A percentile compares a stretch with the other conserved stretches of the same genome.
Conservation (phyloP, 2,797 vertebrate species). For the Rhabdophis nuchalis region DNA sequence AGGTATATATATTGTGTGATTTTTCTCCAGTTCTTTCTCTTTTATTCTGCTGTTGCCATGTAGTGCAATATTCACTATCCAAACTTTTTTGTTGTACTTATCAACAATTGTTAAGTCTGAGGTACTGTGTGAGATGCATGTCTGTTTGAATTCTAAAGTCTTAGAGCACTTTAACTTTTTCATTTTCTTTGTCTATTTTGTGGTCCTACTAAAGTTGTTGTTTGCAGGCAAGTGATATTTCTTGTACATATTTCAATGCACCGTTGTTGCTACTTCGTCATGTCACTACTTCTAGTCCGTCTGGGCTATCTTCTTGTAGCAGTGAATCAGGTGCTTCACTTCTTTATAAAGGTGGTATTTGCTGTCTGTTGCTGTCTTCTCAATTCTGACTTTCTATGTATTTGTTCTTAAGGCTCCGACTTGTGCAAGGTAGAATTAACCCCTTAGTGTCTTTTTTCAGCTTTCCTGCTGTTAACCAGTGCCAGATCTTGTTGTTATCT, state of each 20-base stretch:
- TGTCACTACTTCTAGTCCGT: background rate
- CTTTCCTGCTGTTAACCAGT: background rate
- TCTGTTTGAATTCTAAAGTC: background rate
- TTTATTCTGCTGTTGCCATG: background rate
- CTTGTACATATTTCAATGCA: background rate
- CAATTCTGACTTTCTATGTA: background rate
- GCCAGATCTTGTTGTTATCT: no score
- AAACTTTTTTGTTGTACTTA: background rate
- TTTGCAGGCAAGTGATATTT: background rate
- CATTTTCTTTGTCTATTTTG: background rate
- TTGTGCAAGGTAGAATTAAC: background rate
- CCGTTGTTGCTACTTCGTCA: background rate
- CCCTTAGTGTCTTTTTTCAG: background rate
- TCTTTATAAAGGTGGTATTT: background rate
- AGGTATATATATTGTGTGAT: background rate
- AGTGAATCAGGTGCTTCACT: background rate
- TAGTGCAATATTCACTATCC: background rate
- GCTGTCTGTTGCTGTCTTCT: background rate
- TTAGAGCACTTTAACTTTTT: background rate
- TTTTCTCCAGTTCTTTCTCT: background rate
- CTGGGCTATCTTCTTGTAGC: background rate
- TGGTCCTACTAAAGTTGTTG: background rate
- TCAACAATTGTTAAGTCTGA: background rate
- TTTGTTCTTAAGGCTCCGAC: background rate
- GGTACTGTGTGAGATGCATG: background rate